These are phyloP conservation scores for Microhierax caerulescens DNA, from an alignment of 2,797 vertebrate species.

Conservation along the genomic window DNA sequence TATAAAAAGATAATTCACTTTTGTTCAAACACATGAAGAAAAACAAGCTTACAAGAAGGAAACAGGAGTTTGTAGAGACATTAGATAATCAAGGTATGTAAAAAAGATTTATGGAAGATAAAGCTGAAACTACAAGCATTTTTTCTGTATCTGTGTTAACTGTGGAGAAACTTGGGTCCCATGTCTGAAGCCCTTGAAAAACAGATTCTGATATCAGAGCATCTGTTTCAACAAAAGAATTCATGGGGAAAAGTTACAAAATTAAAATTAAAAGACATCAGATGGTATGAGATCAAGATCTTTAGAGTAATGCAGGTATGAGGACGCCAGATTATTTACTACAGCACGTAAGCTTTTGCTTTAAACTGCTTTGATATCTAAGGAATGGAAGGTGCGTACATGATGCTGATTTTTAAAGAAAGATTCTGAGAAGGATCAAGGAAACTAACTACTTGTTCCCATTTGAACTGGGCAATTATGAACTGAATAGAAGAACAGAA, in stretches of 20 bases:
- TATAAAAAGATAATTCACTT: neutral
- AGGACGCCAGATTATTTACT: neutral
- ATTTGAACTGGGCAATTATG: neutral
- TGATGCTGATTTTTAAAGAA: neutral
- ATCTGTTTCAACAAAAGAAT: neutral
- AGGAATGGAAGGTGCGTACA: neutral
- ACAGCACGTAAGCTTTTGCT: neutral
- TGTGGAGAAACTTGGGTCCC: neutral
- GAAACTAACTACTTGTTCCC: neutral
- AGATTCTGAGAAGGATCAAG: neutral
- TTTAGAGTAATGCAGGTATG: neutral
- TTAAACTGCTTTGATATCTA: neutral
- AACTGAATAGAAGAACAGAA: neutral
- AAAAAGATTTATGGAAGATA: neutral
- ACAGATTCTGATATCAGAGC: neutral
- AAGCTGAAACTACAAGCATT: neutral
- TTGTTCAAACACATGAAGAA: neutral
- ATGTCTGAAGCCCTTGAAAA: neutral
- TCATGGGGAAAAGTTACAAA: neutral
- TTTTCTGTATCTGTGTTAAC: neutral
- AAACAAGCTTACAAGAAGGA: neutral
- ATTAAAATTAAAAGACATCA: neutral
- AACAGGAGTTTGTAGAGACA: neutral
- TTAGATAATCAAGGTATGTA: neutral
- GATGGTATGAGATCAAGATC: neutral